phyloP scores from a whole-genome alignment of 2,797 vertebrate species.

The Lateolabrax maculatus region DNA sequence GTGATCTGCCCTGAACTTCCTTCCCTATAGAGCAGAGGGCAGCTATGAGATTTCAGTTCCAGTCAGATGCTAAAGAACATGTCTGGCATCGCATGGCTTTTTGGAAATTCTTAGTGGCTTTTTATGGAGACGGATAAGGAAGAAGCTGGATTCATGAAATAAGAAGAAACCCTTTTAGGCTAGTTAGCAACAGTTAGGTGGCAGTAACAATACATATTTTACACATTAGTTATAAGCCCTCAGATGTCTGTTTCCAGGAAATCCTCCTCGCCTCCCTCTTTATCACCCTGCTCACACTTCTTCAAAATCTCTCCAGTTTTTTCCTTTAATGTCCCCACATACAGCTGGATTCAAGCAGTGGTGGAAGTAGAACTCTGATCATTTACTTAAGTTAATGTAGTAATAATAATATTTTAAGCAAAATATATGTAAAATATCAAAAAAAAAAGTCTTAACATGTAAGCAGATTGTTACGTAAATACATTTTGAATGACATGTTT shows the following conservation, averaged over 20 bases:
- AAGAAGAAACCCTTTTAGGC: not conserved
- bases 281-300: not conserved
- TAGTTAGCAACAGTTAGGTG: not conserved
- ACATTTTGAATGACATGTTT: not conserved
- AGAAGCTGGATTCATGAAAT: not conserved
- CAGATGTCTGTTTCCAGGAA: not conserved
- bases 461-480: no score
- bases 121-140: not conserved
- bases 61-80: conserved; percentile 32
- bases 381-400: not conserved
- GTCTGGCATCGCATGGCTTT: not conserved
- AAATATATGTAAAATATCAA: not conserved
- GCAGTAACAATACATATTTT: not conserved
- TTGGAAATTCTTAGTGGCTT: not conserved
- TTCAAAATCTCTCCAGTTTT: not conserved
- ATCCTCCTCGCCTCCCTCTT: not conserved
- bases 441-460: not conserved
- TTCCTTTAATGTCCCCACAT: not conserved
- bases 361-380: not conserved
- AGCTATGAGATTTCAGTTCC: conserved; percentile 24
- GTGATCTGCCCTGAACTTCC: conserved; percentile 75
- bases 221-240: not conserved
- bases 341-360: not conserved
- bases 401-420: no score
- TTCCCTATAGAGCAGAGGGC: conserved; percentile 51